These are phyloP conservation scores for Chrysolophus pictus DNA, from an alignment of 2,797 vertebrate genomes.

Conservation along the genomic window DNA sequence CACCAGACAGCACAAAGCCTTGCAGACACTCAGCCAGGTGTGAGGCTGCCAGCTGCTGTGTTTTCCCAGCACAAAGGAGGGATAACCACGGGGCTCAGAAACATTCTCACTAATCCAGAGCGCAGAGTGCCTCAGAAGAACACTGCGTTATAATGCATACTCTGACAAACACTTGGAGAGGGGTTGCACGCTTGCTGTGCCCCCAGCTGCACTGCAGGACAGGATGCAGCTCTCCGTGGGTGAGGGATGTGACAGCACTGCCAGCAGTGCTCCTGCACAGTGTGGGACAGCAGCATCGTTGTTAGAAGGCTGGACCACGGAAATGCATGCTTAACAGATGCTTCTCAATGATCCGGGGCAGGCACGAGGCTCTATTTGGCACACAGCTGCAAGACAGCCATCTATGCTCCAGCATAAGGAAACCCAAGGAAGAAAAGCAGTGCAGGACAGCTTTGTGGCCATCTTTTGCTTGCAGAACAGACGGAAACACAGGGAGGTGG, in stretches of 20 bases:
- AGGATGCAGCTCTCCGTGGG: not conserved
- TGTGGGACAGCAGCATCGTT: too few species aligned
- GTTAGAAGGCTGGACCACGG: not conserved
- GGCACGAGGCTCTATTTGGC: not conserved
- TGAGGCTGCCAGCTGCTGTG: too few species aligned
- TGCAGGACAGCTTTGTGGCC: not conserved
- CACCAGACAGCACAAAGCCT: not conserved
- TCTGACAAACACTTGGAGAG: too few species aligned
- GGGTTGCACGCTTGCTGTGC: not conserved
- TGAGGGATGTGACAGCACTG: fast-evolving
- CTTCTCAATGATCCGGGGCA: not conserved
- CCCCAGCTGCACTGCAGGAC: not conserved
- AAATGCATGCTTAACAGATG: not conserved
- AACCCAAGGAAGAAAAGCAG: not conserved
- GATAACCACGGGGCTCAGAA: not conserved
- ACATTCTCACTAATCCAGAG: fast-evolving
- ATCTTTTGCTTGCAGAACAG: fast-evolving
- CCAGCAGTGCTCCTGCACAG: not conserved
- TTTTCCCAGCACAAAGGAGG: not conserved
- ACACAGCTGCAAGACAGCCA: not conserved
- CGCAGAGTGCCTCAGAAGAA: not conserved
- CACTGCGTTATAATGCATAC: fast-evolving
- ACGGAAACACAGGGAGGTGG: fast-evolving
- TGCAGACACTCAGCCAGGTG: fast-evolving
- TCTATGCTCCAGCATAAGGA: not conserved